phyloP scores from a whole-genome alignment of 2,888 invertebrate species.

The Cephonodes hylas region DNA sequence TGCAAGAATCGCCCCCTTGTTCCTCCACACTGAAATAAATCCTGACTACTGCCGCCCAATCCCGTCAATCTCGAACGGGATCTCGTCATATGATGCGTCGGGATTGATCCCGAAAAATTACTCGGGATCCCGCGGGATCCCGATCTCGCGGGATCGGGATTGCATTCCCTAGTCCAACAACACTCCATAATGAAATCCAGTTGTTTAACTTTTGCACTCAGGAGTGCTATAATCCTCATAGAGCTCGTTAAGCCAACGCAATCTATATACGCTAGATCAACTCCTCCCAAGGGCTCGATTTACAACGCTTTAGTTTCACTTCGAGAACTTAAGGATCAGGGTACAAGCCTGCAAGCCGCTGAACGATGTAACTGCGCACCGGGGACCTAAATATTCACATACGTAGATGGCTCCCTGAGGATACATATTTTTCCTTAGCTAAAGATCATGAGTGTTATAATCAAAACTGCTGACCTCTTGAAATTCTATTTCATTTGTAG shows the following conservation, averaged over 20 bases:
- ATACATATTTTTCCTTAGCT: background rate
- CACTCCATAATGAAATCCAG: background rate
- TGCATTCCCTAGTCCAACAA: background rate
- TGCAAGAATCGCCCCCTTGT: too few relatives aligned
- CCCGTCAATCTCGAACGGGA: too few relatives aligned
- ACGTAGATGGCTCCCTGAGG: background rate
- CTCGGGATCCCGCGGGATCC: too few relatives aligned
- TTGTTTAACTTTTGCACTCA: background rate
- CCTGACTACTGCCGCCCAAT: too few relatives aligned
- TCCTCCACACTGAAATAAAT: too few relatives aligned
- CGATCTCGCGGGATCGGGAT: too few relatives aligned
- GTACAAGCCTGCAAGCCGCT: slow-evolving; percentile 31
- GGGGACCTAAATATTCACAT: slow-evolving; percentile 30
- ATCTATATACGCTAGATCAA: slow-evolving; percentile 23
- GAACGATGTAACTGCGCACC: slow-evolving; percentile 24
- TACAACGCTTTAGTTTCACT: slow-evolving; percentile 37
- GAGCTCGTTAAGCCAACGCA: slow-evolving; percentile 19
- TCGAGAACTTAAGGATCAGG: slow-evolving; percentile 40
- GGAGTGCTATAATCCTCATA: slow-evolving; percentile 2
- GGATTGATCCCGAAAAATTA: too few relatives aligned
- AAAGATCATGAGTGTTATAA: background rate
- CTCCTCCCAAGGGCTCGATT: slow-evolving; percentile 41
- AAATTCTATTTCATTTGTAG: too few relatives aligned
- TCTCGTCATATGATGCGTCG: too few relatives aligned
- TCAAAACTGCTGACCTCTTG: too few relatives aligned